phyloP scores from a whole-genome alignment of 2,113 vertebrate species.

The Aspiorhynchus laticeps region DNA sequence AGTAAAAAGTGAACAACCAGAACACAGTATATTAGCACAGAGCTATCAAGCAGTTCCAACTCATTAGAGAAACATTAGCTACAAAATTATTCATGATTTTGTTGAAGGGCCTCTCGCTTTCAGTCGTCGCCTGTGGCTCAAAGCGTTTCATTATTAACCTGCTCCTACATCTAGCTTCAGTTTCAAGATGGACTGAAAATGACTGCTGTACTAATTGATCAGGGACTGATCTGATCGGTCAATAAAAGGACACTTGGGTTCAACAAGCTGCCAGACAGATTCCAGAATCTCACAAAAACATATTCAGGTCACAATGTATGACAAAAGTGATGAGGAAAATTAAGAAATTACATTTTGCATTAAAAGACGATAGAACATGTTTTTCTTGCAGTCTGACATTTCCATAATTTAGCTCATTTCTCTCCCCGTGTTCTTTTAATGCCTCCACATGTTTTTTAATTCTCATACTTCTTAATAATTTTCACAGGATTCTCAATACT shows the following conservation, averaged over 20 bases:
- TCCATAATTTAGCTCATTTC: neutral
- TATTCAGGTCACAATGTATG: neutral
- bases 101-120: slow-evolving; percentile 35
- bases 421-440: neutral
- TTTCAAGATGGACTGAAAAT: slow-evolving; percentile 2
- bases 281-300: neutral
- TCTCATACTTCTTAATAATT: neutral
- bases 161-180: neutral
- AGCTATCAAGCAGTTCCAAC: neutral
- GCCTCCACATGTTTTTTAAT: neutral
- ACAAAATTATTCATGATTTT: slow-evolving; percentile 58
- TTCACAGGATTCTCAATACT: neutral
- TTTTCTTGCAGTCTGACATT: neutral
- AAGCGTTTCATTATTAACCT: slow-evolving; percentile 68
- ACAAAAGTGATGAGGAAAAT: neutral
- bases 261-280: slow-evolving; percentile 17
- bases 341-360: neutral
- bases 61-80: slow-evolving; percentile 42
- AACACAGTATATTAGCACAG: neutral
- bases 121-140: slow-evolving; percentile 36
- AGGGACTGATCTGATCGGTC: neutral
- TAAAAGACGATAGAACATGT: neutral
- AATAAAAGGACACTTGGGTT: slow-evolving; percentile 43
- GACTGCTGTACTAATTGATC: neutral
- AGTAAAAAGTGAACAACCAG: neutral